These are phyloP conservation scores for Arrhamphus sclerolepis DNA, from an alignment of 2,797 vertebrate species.

Conservation along the genomic window DNA sequence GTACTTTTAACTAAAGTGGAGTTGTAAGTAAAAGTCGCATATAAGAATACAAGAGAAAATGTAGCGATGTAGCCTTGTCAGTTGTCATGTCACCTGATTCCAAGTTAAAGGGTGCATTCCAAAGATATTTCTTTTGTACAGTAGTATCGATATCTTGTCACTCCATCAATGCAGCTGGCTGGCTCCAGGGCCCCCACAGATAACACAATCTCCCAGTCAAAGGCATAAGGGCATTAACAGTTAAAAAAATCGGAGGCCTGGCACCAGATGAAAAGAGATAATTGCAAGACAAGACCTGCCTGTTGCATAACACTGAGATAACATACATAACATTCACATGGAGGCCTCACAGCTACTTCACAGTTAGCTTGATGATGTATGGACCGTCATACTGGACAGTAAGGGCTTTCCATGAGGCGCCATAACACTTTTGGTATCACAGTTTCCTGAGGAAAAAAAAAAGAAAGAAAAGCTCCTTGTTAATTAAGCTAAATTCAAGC, in stretches of 20 bases:
- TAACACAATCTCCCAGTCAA: slow-evolving; percentile 72
- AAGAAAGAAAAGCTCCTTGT: too few relatives aligned
- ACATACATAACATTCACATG: slow-evolving; percentile 28
- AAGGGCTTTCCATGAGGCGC: neutral
- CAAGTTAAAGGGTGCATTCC: slow-evolving; percentile 38
- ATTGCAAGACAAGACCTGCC: slow-evolving; percentile 63
- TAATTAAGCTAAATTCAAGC: too few relatives aligned
- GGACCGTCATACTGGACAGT: neutral
- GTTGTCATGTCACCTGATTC: slow-evolving; percentile 3
- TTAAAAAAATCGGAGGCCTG: slow-evolving; percentile 43
- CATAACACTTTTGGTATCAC: neutral
- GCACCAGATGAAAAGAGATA: slow-evolving; percentile 65
- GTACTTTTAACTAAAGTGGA: neutral
- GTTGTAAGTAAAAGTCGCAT: neutral
- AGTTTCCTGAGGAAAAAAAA: too few relatives aligned
- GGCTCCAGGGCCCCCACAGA: slow-evolving; percentile 67
- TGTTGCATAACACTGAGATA: slow-evolving; percentile 50
- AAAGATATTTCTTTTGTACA: slow-evolving; percentile 9
- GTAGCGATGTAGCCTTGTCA: neutral
- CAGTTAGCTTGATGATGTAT: slow-evolving; percentile 11
- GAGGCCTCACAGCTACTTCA: slow-evolving; percentile 21
- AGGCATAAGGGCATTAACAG: slow-evolving; percentile 22
- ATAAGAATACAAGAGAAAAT: neutral
- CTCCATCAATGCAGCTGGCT: slow-evolving; percentile 59
- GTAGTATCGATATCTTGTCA: slow-evolving; percentile 52